Conservation (phyloP, 2,888 invertebrate species). For the Aphodius granarius region DNA sequence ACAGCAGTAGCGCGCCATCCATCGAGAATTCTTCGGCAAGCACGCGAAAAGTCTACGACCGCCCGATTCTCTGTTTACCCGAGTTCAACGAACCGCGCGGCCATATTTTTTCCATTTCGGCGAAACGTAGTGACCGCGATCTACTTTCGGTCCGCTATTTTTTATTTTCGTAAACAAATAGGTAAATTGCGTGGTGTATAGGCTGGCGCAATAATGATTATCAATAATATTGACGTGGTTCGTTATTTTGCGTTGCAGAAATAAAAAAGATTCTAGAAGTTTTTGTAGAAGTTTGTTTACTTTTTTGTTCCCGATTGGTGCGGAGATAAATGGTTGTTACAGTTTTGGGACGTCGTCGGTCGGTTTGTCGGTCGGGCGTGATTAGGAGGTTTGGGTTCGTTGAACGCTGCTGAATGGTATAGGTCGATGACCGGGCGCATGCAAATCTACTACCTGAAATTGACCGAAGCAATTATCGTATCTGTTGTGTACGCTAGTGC, state of each 20-base stretch:
- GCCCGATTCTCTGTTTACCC: constrained; percentile 34
- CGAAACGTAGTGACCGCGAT: constrained; percentile 11
- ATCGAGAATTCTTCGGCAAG: constrained; percentile 35
- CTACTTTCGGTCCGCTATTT: constrained; percentile 7
- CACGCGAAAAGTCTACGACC: constrained; percentile 59
- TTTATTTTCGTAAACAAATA: constrained; percentile 8
- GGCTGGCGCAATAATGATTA: neutral
- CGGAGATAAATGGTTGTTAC: neutral
- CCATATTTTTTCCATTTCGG: constrained; percentile 14
- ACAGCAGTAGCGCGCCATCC: constrained; percentile 44
- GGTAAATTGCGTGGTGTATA: neutral
- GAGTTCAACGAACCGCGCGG: constrained; percentile 33
- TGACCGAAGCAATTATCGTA: neutral
- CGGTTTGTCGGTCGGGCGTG: neutral
- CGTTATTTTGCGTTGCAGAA: neutral
- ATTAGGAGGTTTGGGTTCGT: neutral
- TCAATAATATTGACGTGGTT: neutral
- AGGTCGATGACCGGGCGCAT: neutral
- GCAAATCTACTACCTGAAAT: neutral
- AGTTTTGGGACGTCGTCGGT: neutral
- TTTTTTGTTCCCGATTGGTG: neutral
- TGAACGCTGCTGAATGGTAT: neutral
- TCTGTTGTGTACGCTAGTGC: neutral
- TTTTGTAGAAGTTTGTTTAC: neutral
- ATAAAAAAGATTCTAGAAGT: neutral